phyloP scores from a whole-genome alignment of 64 coral and sea anemone genomes.

The Stichodactyla helianthus region DNA sequence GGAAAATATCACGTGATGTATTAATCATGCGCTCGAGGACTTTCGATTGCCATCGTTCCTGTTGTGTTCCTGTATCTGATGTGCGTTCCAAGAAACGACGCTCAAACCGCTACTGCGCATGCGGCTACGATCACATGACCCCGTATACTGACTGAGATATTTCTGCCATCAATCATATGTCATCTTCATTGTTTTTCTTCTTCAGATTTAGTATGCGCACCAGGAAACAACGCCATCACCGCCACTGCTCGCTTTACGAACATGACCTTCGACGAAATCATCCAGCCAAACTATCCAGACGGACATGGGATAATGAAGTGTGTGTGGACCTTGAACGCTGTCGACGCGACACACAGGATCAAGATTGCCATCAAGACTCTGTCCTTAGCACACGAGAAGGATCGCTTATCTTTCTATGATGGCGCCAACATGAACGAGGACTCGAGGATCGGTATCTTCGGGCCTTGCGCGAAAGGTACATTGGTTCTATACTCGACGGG shows the following conservation, averaged over 20 bases:
- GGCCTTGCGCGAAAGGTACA: neutral
- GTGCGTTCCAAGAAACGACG: no score
- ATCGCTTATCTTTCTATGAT: constrained; percentile 9
- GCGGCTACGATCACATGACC: neutral
- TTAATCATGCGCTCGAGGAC: no score
- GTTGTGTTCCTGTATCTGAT: no score
- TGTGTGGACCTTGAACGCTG: neutral
- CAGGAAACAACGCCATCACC: neutral
- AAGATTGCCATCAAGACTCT: neutral
- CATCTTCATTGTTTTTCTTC: neutral
- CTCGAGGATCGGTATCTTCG: neutral
- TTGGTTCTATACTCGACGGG: constrained; percentile 15
- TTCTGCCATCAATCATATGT: no score
- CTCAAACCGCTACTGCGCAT: no score
- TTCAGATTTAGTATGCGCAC: neutral
- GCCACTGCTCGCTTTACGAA: constrained; percentile 21
- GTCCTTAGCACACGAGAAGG: neutral
- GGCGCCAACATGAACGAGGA: neutral
- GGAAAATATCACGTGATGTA: no score
- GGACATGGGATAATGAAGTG: neutral
- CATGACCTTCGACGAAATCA: constrained; percentile 18
- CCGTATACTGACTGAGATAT: no score
- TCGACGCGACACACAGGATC: neutral
- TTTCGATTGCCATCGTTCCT: no score
- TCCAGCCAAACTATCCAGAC: neutral